Evolutionary conservation across 2,797 vertebrate species (phyloP).

Genomic region (Amblyraja radiata): DNA sequence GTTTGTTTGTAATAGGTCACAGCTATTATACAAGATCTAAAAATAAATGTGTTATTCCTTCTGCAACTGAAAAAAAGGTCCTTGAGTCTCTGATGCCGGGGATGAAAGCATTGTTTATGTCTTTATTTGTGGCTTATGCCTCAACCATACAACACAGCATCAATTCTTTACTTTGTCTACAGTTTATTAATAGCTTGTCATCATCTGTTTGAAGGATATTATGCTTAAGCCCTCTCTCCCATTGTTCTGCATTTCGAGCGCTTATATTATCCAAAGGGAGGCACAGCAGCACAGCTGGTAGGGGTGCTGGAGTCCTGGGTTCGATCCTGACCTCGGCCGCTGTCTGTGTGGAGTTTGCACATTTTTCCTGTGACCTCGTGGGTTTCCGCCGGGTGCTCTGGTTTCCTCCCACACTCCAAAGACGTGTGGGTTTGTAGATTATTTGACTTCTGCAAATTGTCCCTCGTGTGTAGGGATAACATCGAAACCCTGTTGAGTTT

Average conservation of each 20-base stretch:
- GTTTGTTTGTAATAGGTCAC: too few relatives aligned
- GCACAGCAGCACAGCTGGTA: too few relatives aligned
- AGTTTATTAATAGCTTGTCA: background rate
- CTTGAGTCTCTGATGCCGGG: background rate
- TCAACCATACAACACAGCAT: background rate
- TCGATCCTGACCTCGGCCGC: too few relatives aligned
- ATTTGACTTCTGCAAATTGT: too few relatives aligned
- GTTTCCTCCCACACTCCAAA: too few relatives aligned
- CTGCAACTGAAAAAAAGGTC: background rate
- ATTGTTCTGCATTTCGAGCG: background rate
- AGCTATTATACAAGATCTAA: background rate
- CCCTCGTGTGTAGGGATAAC: too few relatives aligned
- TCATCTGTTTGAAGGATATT: background rate
- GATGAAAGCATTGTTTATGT: background rate
- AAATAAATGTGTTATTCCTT: slow-evolving; percentile 4
- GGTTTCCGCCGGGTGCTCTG: too few relatives aligned
- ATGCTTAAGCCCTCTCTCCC: background rate
- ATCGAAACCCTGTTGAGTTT: too few relatives aligned
- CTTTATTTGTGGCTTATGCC: slow-evolving; percentile 16
- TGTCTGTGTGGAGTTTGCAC: too few relatives aligned
- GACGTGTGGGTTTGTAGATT: too few relatives aligned
- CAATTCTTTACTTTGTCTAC: background rate
- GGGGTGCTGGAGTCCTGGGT: too few relatives aligned
- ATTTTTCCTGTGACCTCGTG: too few relatives aligned
- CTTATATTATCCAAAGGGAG: background rate